A percentile compares a stretch with the other conserved stretches of the same genome.
phyloP scores from a whole-genome alignment of 2,888 invertebrate genomes.

The Emesis russula region DNA sequence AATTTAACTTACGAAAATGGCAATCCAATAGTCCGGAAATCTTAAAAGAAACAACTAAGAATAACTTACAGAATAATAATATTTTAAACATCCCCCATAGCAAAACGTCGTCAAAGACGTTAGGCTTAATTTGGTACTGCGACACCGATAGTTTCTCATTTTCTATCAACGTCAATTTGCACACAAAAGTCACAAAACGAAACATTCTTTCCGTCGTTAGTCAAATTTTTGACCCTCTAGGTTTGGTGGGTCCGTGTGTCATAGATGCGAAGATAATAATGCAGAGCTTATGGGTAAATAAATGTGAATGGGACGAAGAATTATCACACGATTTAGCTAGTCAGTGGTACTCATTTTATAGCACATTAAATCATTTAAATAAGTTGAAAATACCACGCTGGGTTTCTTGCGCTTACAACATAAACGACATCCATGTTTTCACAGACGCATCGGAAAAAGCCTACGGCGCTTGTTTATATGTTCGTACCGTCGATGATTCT shows the following conservation, averaged over 20 bases:
- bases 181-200: slow-evolving; percentile 84
- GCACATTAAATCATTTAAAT: slow-evolving; percentile 55
- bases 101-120: slow-evolving; percentile 69
- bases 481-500: slow-evolving; percentile 47
- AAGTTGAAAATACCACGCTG: slow-evolving; percentile 76
- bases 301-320: slow-evolving; percentile 65
- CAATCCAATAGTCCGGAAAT: slow-evolving; percentile 76
- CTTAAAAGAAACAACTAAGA: neutral
- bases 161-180: slow-evolving; percentile 65
- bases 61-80: neutral
- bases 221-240: slow-evolving; percentile 86
- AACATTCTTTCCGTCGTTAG: slow-evolving; percentile 74
- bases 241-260: slow-evolving; percentile 79
- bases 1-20: slow-evolving; percentile 83
- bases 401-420: slow-evolving; percentile 43
- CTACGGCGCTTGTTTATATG: slow-evolving; percentile 78
- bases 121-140: slow-evolving; percentile 85
- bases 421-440: slow-evolving; percentile 84
- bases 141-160: slow-evolving; percentile 73
- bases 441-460: slow-evolving; percentile 81
- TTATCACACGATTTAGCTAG: slow-evolving; percentile 61
- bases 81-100: slow-evolving; percentile 55
- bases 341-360: slow-evolving; percentile 36
- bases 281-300: slow-evolving; percentile 73
- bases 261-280: slow-evolving; percentile 79